Evolutionary conservation across 2,113 vertebrate genomes (phyloP), one percentile per base, ranked within the genome.

Genomic region (Scomber japonicus): DNA sequence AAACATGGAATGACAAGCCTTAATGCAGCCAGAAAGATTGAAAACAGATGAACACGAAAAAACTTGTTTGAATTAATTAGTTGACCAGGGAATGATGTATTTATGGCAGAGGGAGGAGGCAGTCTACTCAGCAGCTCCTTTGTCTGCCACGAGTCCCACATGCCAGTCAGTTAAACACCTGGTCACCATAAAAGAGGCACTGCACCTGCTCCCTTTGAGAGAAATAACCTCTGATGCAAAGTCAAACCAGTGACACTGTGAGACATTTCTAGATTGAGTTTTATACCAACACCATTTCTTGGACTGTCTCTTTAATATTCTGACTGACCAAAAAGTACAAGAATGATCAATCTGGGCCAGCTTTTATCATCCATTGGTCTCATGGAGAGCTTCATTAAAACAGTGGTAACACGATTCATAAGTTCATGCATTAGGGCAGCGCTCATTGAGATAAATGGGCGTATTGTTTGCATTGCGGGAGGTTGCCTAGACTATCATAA

Each of bases 401-500:
- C 12, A 48, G 12, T 57, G 17, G 35, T 50, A 67, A 56, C 16
- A 48, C 2, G 13, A 45, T 27, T 70, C 11, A n/a, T 44, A 30
- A 13, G 13, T 24, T 30, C 24, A 49, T 31, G 49, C 31, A 30
- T 74, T 13, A 19, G 45, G 4, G 49, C 44, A 31, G 30, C 21
- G 14, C 2, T 49, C 19, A 49, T 30, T 44, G 27, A 60, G 45
- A 83, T 68, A 49, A 71, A 80, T 48, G 50, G 30, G 8, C 11
- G 14, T 35, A 65, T 49, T 49, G 67, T 69, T 76, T 64, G 67
- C 46, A 14, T 69, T 68, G 50, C 54, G 59, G 51, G 57, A 65
- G 74, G 21, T 54, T 60, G 35, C 73, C 53, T 24, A 50, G 63
- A 40, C 63, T 40, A 11, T 59, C 11, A 19, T 68, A 35, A 62